Evolutionary conservation across 2,888 invertebrate genomes (phyloP), one percentile per base, ranked within the genome.

Genomic region (Meteorus colon): DNA sequence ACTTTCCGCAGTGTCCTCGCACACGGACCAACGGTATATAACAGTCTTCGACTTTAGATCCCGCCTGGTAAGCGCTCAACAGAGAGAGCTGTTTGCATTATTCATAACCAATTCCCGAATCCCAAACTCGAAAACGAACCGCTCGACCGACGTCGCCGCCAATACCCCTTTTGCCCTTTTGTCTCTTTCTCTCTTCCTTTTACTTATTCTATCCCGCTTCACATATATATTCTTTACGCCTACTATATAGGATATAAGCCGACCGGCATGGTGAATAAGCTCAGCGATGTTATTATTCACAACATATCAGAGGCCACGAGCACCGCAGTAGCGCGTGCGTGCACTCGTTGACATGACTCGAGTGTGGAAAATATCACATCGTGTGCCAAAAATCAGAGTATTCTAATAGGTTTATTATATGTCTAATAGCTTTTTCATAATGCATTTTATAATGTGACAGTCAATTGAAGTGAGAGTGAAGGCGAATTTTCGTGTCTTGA

Each of bases 41-140:
- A 60, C 69, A 68, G 62, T 14, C 62, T 62, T 31, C 55, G 55
- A 55, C 55, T 55, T 55, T 45, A 45, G 55, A 70, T 55, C 59
- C 37, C 27, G 24, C 34, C 45, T 29, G 62, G 62, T 81, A 80
- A 79, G 80, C 80, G 82, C 78, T 78, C 78, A 73, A 73, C 72
- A 74, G 77, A 72, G 81, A 48, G n/a, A 19, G 79, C 78, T 81
- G 81, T 79, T 82, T 88, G 88, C 86, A 88, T 88, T 88, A 88
- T 88, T 88, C 87, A 88, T 88, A 88, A 87, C 87, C 88, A 87
- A 87, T 87, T 87, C 85, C 87, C 86, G 84, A 87, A 87, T 87
- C 85, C 85, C 80, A 82, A 85, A 84, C 85, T 85, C 83, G 82
- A 86, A 86, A 86, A 69, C 65, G 37, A 69, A 74, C 78, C 80